phyloP scores from a whole-genome alignment of 2,113 vertebrate species.

The Saccopteryx bilineata region DNA sequence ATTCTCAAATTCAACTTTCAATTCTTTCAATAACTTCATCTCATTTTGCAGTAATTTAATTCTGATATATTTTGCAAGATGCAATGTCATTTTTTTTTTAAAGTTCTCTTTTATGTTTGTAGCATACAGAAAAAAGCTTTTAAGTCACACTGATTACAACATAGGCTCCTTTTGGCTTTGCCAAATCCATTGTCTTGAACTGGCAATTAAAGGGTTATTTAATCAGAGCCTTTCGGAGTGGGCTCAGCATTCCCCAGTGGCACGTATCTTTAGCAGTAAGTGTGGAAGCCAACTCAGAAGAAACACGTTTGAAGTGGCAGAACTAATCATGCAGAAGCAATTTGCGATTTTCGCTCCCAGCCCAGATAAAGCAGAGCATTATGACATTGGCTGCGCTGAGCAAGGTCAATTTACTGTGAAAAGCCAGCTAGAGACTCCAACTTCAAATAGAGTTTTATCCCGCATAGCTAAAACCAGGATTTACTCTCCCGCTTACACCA shows the following conservation, averaged over 20 bases:
- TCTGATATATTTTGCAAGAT: neutral
- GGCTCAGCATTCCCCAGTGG: slow-evolving; percentile 89
- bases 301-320: slow-evolving; percentile 92
- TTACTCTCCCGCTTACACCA: slow-evolving; percentile 82
- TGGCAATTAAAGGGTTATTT: slow-evolving; percentile 88
- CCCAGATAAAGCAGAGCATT: slow-evolving; percentile 90
- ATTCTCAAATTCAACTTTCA: slow-evolving; percentile 24
- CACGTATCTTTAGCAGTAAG: slow-evolving; percentile 89
- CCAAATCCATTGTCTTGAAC: neutral
- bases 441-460: slow-evolving; percentile 91
- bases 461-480: slow-evolving; percentile 84
- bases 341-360: slow-evolving; percentile 90
- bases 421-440: slow-evolving; percentile 88
- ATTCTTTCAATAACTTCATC: neutral
- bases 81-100: neutral
- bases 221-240: slow-evolving; percentile 85
- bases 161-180: slow-evolving; percentile 7
- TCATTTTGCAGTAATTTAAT: slow-evolving; percentile 18
- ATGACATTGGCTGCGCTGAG: slow-evolving; percentile 88
- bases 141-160: neutral
- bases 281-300: slow-evolving; percentile 90
- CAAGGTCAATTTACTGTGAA: slow-evolving; percentile 94
- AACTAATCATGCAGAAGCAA: slow-evolving; percentile 93
- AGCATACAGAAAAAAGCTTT: neutral
- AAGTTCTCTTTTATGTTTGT: neutral